Conservation (phyloP, 2,113 vertebrate genomes). For the Aptenodytes forsteri region DNA sequence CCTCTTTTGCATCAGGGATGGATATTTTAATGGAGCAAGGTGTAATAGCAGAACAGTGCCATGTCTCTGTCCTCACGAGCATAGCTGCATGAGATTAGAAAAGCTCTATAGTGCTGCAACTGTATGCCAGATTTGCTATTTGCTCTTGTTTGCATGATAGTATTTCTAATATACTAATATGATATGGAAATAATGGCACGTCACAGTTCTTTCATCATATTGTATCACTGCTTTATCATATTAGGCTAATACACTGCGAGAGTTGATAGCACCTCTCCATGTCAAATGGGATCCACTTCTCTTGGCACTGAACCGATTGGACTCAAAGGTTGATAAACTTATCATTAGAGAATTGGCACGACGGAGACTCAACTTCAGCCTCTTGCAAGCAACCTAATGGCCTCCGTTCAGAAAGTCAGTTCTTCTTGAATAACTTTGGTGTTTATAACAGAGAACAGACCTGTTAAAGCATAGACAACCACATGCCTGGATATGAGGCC, state of each 20-base stretch:
- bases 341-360: slow-evolving; percentile 82
- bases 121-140: slow-evolving; percentile 75
- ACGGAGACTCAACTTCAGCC: slow-evolving; percentile 81
- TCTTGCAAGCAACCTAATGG: slow-evolving; percentile 83
- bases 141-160: slow-evolving; percentile 80
- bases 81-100: slow-evolving; percentile 77
- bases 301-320: slow-evolving; percentile 83
- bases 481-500: slow-evolving; percentile 78
- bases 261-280: slow-evolving; percentile 85
- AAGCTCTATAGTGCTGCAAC: slow-evolving; percentile 68
- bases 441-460: slow-evolving; percentile 79
- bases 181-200: slow-evolving; percentile 76
- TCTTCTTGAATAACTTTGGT: slow-evolving; percentile 76
- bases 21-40: slow-evolving; percentile 14
- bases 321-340: slow-evolving; percentile 84
- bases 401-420: slow-evolving; percentile 75
- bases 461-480: slow-evolving; percentile 78
- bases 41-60: slow-evolving; percentile 43
- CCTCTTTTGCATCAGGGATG: slow-evolving; percentile 52
- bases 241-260: slow-evolving; percentile 86
- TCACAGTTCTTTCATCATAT: slow-evolving; percentile 80
- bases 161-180: slow-evolving; percentile 79
- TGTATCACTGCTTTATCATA: slow-evolving; percentile 86
- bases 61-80: slow-evolving; percentile 53
- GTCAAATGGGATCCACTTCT: slow-evolving; percentile 84